Evolutionary conservation across 1,140 invertebrate genomes (phyloP), one percentile per base, ranked within the genome.

Genomic region (Oscheius sp.): DNA sequence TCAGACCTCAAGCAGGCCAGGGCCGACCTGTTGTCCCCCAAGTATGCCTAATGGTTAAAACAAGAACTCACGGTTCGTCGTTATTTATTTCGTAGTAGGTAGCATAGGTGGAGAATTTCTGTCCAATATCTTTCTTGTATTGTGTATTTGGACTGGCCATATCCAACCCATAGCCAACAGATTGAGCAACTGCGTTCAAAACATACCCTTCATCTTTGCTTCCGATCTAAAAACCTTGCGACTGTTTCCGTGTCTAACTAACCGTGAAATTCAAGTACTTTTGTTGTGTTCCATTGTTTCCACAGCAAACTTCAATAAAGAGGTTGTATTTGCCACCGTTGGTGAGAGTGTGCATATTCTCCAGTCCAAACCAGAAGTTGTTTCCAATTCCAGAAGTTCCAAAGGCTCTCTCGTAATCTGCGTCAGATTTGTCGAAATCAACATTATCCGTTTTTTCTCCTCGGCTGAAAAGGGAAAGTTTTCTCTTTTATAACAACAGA

Each of bases 301-400:
- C 23, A 23, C 49, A 55, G 28, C 49, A 55, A 23, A 55, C 49
- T 55, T 55, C 49, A 26, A 55, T 23, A 7, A 13, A 23, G 7
- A 55, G 49, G 28, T 55, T 55, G 23, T 55, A 55, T 20, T 7
- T 26, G 28, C 28, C 28, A 10, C 38, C 38, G 28, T 15, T 26
- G 23, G 49, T 55, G 7, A 55, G 7, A 26, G 23, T 4, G 23
- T 55, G 7, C 49, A 55, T 55, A 26, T 55, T 55, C 4, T 55
- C 49, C 49, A 55, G 28, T 55, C 49, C 49, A 23, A 55, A 55
- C 49, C 49, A 55, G 23, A 13, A 55, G 49, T 55, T 55, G 23
- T 55, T 55, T 13, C 23, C 23, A 4, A 20, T 55, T 55, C 49
- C 49, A 13, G 49, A 15, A 7, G 23, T 23, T 55, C 49, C 49